These are phyloP conservation scores for Himantopus leucocephalus DNA, from an alignment of 2,113 vertebrate genomes.

Conservation along the genomic window DNA sequence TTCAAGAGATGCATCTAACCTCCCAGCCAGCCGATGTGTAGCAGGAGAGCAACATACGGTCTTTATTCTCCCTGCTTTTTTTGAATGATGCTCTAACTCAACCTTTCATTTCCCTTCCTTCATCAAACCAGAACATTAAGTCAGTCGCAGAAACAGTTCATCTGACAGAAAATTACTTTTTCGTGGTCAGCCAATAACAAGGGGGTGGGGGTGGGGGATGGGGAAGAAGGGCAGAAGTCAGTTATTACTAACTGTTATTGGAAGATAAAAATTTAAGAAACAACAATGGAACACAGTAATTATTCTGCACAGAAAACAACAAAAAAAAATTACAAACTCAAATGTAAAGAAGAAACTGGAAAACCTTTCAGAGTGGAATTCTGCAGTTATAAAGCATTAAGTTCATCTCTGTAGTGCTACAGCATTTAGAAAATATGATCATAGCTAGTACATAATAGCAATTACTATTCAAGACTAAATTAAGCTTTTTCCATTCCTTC, in stretches of 20 bases:
- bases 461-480: not conserved
- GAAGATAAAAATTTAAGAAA: not conserved
- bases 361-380: not conserved
- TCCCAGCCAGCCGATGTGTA: not conserved
- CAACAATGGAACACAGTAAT: not conserved
- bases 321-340: not conserved
- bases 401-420: not conserved
- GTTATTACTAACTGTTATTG: not conserved
- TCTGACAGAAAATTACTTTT: not conserved
- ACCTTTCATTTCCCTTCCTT: not conserved
- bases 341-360: not conserved
- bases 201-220: rapidly evolving
- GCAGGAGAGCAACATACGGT: not conserved
- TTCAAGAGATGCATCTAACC: not conserved
- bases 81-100: not conserved
- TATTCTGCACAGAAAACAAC: not conserved
- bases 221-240: not conserved
- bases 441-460: not conserved
- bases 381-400: not conserved
- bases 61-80: not conserved
- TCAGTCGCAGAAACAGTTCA: not conserved
- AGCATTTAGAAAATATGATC: not conserved
- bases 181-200: not conserved
- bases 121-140: not conserved
- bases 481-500: not conserved